phyloP scores from a whole-genome alignment of 2,113 vertebrate species.

The Thermophis baileyi region DNA sequence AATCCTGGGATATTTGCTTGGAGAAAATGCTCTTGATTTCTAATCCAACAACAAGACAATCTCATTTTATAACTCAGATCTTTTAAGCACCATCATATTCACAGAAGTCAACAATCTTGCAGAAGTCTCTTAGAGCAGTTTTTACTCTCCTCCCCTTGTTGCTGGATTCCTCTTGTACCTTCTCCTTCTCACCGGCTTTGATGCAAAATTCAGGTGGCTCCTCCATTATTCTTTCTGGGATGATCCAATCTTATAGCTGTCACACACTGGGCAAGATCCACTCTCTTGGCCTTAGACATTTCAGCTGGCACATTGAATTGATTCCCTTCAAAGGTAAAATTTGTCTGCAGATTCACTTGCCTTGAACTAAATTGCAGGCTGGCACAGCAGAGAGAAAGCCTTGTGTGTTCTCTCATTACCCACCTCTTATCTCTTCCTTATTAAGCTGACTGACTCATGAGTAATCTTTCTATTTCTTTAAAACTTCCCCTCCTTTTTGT shows the following conservation, averaged over 20 bases:
- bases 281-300: neutral
- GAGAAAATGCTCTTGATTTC: neutral
- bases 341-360: neutral
- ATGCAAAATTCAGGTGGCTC: neutral
- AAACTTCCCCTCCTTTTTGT: neutral
- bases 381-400: neutral
- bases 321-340: neutral
- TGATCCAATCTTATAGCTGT: neutral
- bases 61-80: neutral
- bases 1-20: neutral
- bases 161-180: neutral
- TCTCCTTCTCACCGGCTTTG: neutral
- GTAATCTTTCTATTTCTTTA: neutral
- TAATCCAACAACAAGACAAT: neutral
- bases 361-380: neutral
- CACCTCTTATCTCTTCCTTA: neutral
- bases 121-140: neutral
- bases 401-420: neutral
- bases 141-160: neutral
- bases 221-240: neutral
- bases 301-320: neutral
- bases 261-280: neutral
- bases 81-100: neutral
- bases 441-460: neutral
- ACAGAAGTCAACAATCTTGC: neutral